Conservation (phyloP, 2,888 invertebrate species). For the Macrophya alboannulata region DNA sequence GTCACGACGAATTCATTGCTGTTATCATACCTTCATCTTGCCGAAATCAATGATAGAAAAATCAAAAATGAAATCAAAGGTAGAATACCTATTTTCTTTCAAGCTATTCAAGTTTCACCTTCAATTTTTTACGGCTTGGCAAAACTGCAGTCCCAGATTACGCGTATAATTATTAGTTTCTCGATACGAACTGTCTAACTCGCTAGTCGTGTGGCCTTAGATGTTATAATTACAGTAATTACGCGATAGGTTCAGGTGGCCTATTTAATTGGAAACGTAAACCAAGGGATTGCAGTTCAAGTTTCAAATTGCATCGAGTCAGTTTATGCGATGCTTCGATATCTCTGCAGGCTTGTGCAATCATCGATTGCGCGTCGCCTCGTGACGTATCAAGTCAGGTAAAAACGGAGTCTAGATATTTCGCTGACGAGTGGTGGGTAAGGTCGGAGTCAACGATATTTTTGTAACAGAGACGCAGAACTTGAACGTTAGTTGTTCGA, state of each 20-base stretch:
- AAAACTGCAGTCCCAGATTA: neutral
- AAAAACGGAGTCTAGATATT: slow-evolving; percentile 8
- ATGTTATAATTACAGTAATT: neutral
- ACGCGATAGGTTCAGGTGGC: neutral
- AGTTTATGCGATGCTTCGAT: neutral
- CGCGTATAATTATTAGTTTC: neutral
- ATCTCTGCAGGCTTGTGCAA: slow-evolving; percentile 7
- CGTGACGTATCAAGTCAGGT: slow-evolving; percentile 27
- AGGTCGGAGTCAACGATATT: slow-evolving; percentile 73
- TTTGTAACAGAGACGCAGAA: slow-evolving; percentile 72
- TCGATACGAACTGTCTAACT: neutral
- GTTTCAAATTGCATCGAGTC: neutral
- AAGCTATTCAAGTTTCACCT: neutral
- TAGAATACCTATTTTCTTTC: neutral
- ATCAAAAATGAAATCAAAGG: neutral
- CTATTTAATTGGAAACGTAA: neutral
- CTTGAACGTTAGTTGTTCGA: neutral
- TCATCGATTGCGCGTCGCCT: slow-evolving; percentile 12
- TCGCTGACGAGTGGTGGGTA: slow-evolving; percentile 65
- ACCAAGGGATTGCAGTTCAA: slow-evolving; percentile 4
- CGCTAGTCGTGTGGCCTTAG: neutral
- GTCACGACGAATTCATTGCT: neutral
- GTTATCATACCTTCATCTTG: neutral
- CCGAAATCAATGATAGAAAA: neutral
- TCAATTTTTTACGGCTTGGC: neutral